These are phyloP conservation scores for Pachyrhynchus sulphureomaculatus DNA, from an alignment of 1,140 invertebrate genomes.

Conservation along the genomic window DNA sequence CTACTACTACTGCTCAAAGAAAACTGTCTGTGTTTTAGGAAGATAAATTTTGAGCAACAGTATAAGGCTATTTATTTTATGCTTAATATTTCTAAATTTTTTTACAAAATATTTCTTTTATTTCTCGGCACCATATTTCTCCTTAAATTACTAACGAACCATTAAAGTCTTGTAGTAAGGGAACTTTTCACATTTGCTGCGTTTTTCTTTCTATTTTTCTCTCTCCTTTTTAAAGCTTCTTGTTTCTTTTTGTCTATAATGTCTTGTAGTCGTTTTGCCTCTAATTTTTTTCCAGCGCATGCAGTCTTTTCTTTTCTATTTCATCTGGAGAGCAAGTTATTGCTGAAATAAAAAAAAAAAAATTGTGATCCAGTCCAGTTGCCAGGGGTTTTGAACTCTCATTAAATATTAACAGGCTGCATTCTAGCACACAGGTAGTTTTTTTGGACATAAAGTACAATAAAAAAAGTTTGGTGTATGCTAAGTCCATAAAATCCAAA, in stretches of 20 bases:
- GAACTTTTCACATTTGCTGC: conserved; percentile 30
- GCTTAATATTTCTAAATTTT: too few relatives aligned
- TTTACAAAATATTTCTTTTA: background rate
- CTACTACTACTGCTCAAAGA: too few relatives aligned
- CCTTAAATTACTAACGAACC: background rate
- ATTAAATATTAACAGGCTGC: too few relatives aligned
- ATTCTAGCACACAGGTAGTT: too few relatives aligned
- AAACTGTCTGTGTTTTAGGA: too few relatives aligned
- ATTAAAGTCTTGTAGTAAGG: conserved; percentile 27
- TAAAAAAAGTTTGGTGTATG: too few relatives aligned
- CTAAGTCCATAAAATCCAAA: too few relatives aligned
- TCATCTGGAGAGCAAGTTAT: conserved; percentile 38
- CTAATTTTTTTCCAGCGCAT: conserved; percentile 43
- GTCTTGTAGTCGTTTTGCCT: conserved; percentile 44
- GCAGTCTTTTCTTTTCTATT: conserved; percentile 46
- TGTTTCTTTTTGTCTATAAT: conserved; percentile 43
- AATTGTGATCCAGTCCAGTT: too few relatives aligned
- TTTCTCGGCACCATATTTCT: background rate
- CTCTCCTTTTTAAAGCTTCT: conserved; percentile 44
- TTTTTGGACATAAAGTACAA: too few relatives aligned
- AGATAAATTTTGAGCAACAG: too few relatives aligned
- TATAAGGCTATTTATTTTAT: too few relatives aligned
- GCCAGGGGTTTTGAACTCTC: too few relatives aligned
- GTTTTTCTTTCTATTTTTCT: conserved; percentile 35
- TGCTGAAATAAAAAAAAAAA: conserved; percentile 8